Evolutionary conservation across 2,113 vertebrate species (phyloP).

Genomic region (Vanacampus margaritifer): DNA sequence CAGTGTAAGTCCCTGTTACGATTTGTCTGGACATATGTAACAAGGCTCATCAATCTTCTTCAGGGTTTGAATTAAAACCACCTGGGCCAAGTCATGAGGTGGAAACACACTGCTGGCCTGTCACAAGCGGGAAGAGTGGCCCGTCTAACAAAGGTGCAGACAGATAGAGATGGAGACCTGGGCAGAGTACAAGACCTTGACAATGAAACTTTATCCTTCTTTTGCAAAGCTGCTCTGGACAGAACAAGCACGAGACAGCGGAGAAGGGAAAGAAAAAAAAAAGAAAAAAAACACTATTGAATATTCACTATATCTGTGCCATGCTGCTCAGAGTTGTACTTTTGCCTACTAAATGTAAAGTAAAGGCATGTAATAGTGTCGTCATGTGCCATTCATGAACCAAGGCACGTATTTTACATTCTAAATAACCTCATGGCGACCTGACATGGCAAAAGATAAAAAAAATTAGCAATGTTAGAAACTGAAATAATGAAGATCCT

Average conservation of each 20-base stretch:
- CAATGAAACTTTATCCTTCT: conserved; percentile 35
- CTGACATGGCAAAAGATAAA: too few relatives aligned
- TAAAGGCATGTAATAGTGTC: too few relatives aligned
- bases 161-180: conserved; percentile 56
- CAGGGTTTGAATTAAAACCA: conserved; percentile 70
- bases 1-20: conserved; percentile 42
- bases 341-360: background rate
- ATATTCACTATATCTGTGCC: background rate
- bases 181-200: conserved; percentile 26
- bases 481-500: too few relatives aligned
- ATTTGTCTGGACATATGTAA: conserved; percentile 71
- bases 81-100: conserved; percentile 62
- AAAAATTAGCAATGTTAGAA: too few relatives aligned
- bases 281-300: background rate
- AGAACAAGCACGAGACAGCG: conserved; percentile 12
- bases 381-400: too few relatives aligned
- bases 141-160: conserved; percentile 41
- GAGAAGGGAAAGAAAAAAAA: background rate
- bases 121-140: conserved; percentile 49
- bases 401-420: too few relatives aligned
- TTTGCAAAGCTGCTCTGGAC: conserved; percentile 5
- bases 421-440: too few relatives aligned
- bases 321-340: background rate
- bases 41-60: conserved; percentile 75
- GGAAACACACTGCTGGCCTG: conserved; percentile 59